Percentiles rank a stretch among this genome's conserved stretches.
Evolutionary conservation across 2,113 vertebrate genomes (phyloP).

Genomic region (Etia nguti): DNA sequence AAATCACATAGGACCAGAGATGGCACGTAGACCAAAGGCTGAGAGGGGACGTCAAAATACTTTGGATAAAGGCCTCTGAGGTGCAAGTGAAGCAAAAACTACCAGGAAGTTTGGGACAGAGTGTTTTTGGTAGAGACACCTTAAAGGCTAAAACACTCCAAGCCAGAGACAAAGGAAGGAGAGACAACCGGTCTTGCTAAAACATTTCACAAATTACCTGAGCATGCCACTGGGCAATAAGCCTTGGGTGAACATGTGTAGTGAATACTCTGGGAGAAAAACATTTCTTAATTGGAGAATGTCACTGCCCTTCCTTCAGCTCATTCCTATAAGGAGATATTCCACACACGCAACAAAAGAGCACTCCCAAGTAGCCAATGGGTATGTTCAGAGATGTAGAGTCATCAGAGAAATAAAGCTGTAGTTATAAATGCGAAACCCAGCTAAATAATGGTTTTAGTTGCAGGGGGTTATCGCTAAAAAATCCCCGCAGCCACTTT

Average conservation of each 20-base stretch:
- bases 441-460: conserved; percentile 15
- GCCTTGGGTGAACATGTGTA: conserved; percentile 23
- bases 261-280: conserved; percentile 58
- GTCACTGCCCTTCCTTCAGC: conserved; percentile 60
- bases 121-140: conserved; percentile 21
- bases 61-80: conserved; percentile 85
- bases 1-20: conserved; percentile 88
- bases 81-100: background rate
- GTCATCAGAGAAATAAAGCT: background rate
- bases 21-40: conserved; percentile 80
- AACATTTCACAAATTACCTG: conserved; percentile 46
- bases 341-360: conserved; percentile 21
- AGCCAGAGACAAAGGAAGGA: conserved; percentile 16
- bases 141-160: conserved; percentile 15
- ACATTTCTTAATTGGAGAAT: conserved; percentile 46
- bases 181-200: background rate
- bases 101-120: conserved; percentile 7
- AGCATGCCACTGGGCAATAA: conserved; percentile 21
- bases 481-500: conserved; percentile 29
- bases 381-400: conserved; percentile 14
- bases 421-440: background rate
- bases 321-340: conserved; percentile 48
- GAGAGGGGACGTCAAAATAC: conserved; percentile 80
- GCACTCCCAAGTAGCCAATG: conserved; percentile 29
- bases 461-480: background rate